Percentiles rank a stretch among this genome's conserved stretches.
Conservation (phyloP, 2,797 vertebrate species). For the Enteromius unitaeniatus region DNA sequence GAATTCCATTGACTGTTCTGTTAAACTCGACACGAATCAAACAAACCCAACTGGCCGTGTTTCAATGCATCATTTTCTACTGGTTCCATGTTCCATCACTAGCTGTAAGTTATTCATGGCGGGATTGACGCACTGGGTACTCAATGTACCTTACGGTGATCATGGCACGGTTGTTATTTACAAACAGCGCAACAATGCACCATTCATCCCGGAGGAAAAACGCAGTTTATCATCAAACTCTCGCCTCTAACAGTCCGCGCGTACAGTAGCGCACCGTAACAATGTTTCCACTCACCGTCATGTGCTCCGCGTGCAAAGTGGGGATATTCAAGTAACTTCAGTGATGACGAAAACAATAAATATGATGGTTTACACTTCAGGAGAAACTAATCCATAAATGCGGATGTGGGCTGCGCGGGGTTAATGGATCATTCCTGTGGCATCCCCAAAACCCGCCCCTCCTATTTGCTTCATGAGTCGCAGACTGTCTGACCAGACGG, state of each 20-base stretch:
- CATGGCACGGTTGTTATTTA: conserved; percentile 32
- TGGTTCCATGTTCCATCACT: conserved; percentile 10
- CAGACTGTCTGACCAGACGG: conserved; percentile 58
- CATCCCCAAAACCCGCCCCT: conserved; percentile 52
- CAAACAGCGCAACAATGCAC: conserved; percentile 31
- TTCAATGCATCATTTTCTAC: neutral
- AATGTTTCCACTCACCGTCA: conserved; percentile 57
- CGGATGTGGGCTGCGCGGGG: conserved; percentile 57
- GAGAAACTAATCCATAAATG: conserved; percentile 51
- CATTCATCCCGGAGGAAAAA: conserved; percentile 18
- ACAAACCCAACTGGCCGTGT: neutral
- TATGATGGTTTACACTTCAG: conserved; percentile 11
- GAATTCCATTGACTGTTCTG: neutral
- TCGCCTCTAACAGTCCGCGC: neutral
- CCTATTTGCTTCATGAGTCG: conserved; percentile 49
- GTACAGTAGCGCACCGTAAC: conserved; percentile 11
- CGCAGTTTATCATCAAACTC: neutral
- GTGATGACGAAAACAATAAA: neutral
- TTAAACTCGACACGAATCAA: neutral
- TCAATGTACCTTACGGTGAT: conserved; percentile 50
- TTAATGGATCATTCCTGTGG: conserved; percentile 60
- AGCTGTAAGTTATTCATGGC: conserved; percentile 27
- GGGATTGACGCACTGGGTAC: conserved; percentile 52
- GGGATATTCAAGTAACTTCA: conserved; percentile 31
- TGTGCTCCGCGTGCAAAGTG: conserved; percentile 50